Base-by-base conservation (phyloP, 2,888 invertebrate genomes). In the Drosophila lutescens region DNA sequence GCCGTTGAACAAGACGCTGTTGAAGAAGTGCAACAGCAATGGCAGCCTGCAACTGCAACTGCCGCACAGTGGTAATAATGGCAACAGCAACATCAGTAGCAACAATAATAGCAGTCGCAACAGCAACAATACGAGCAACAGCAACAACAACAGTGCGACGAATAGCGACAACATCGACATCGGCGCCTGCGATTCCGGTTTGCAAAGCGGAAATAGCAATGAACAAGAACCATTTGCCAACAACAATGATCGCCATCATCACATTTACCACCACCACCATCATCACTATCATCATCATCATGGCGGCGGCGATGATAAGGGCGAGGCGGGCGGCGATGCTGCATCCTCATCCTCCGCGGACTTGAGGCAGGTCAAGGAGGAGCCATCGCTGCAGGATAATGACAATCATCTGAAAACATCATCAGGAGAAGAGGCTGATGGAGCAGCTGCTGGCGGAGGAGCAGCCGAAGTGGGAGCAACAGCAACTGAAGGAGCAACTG, bases 161-260 rank as follows among this genome's bases (percentile, higher is more conserved):
- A 10, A n/a, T n/a, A 47, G 30, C 36, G 61, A 17, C 60, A 56
- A 63, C 38, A 54, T 9, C 36, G 46, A 46, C 10, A 6, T 26
- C 6, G 26, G 46, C 46, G 46, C 46, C 49, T 49, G 49, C 34
- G 86, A 83, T 87, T 80, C 88, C 88, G 85, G 88, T 87, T 87
- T 86, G 57, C 83, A 76, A 82, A 76, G 86, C 88, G 86, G 88
- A 83, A 86, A 79, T 85, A 79, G 76, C 76, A 84, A 79, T 76
- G 80, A 84, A 63, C 77, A 78, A 78, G 80, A 82, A 80, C 81
- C 86, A 74, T 84, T 84, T 84, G 76, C 75, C 67, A 79, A 81
- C 63, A 79, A 85, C 63, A 79, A 30, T 61, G 78, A 84, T 72
- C 74, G 86, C 57, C 78, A 87, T 63, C 85, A 87, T 59, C 87